phyloP scores from a whole-genome alignment of 2,888 invertebrate species.

The Temnothorax ravouxi region DNA sequence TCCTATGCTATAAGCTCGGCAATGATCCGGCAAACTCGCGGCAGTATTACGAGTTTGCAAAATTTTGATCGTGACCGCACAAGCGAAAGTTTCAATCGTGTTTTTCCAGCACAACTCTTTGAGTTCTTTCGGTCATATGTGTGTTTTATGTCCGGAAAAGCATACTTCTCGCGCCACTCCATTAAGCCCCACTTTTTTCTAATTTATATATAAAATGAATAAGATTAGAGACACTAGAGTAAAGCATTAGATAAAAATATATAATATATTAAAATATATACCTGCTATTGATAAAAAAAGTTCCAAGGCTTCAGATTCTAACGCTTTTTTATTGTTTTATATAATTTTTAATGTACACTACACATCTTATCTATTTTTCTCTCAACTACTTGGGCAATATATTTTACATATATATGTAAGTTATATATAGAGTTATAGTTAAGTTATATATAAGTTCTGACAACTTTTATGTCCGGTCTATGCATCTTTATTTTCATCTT shows the following conservation, averaged over 20 bases:
- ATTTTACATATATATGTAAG: neutral
- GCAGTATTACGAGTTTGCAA: conserved; percentile 67
- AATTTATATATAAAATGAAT: neutral
- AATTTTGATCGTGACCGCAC: conserved; percentile 68
- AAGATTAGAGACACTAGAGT: neutral
- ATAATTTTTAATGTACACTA: neutral
- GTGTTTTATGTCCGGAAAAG: conserved; percentile 5
- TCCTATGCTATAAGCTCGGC: conserved; percentile 71
- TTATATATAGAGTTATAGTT: no score
- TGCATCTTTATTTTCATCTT: neutral
- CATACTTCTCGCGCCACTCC: neutral
- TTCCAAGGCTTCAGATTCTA: neutral
- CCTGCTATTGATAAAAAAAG: neutral
- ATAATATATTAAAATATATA: neutral
- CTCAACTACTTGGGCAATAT: neutral
- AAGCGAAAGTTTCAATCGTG: conserved; percentile 66
- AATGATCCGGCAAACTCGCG: conserved; percentile 73
- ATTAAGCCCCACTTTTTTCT: neutral
- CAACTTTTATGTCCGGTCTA: neutral
- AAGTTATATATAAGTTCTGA: neutral
- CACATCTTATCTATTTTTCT: neutral
- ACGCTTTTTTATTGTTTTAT: neutral
- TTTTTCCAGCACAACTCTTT: conserved; percentile 47
- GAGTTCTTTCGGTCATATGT: conserved; percentile 28
- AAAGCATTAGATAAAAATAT: no score